A percentile compares a stretch with the other conserved stretches of the same genome.
phyloP scores from a whole-genome alignment of 1,140 invertebrate species.

The Sogatella furcifera region DNA sequence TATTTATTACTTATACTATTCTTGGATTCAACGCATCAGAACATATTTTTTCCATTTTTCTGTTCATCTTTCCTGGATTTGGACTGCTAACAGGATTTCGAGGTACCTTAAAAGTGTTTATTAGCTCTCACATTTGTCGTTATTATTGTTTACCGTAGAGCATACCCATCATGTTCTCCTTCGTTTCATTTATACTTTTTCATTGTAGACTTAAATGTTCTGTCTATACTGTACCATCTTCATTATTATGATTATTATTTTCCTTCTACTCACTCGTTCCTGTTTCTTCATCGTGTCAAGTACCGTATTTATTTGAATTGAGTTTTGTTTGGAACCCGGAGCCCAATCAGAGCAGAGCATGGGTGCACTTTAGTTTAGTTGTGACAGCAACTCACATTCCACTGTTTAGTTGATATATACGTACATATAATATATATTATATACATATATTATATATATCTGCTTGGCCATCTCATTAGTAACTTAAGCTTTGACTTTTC shows the following conservation, averaged over 20 bases:
- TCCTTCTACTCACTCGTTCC: slow-evolving; percentile 14
- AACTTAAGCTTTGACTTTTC: slow-evolving; percentile 25
- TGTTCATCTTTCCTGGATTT: slow-evolving; percentile 41
- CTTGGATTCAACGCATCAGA: background rate
- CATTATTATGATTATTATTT: slow-evolving; percentile 10
- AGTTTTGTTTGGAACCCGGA: slow-evolving; percentile 15
- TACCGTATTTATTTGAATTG: slow-evolving; percentile 5
- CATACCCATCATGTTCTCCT: slow-evolving; percentile 12
- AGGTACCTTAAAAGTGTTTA: slow-evolving; percentile 46
- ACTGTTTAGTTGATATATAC: background rate
- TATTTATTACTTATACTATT: slow-evolving; percentile 20
- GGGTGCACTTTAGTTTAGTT: slow-evolving; percentile 21
- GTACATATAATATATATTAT: slow-evolving; percentile 12
- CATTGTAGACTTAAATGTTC: slow-evolving; percentile 13
- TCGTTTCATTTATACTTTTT: slow-evolving; percentile 7
- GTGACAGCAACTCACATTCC: slow-evolving; percentile 15
- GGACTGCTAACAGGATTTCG: slow-evolving; percentile 55
- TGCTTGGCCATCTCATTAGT: slow-evolving; percentile 25
- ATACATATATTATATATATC: slow-evolving; percentile 17
- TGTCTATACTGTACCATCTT: slow-evolving; percentile 1
- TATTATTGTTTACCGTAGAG: slow-evolving; percentile 16
- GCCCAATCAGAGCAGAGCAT: slow-evolving; percentile 12
- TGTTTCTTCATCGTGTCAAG: slow-evolving; percentile 11
- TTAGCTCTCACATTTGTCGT: slow-evolving; percentile 17
- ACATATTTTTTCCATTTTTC: slow-evolving; percentile 35